Evolutionary conservation across 2,797 vertebrate genomes (phyloP), one percentile per base, ranked within the genome.

Genomic region (Mallotus villosus): DNA sequence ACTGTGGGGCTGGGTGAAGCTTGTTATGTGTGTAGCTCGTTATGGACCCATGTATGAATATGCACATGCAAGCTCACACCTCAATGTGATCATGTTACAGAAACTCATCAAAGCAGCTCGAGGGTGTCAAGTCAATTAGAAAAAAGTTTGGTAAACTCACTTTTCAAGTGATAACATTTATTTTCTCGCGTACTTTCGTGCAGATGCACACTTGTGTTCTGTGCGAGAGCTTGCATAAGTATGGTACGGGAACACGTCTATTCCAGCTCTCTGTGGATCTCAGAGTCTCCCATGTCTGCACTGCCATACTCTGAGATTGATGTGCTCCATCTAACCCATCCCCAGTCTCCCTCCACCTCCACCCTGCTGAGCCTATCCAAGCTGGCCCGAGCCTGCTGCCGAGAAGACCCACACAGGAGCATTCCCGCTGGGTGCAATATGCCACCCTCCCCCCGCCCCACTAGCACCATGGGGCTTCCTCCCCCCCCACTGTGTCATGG

Each of bases 361-460:
- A 73, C 81, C 89, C 86, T 71, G 82, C 86, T 87, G 85, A 72
- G 89, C 77, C 82, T 87, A 88, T 87, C 85, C 85, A 82, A 87
- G 88, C 85, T 67, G 82, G 85, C 87, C 88, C 79, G 82, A 82
- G 83, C 90, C 82, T 82, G 87, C 82, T 64, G 78, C 79, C 67
- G 53, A 68, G 78, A 75, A 66, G 81, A 74, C 79, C 84, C 83
- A 71, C 86, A 76, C 68, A 65, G 78, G 75, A 84, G 86, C 27
- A 3, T 63, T 78, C 91, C 87, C 81, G 86, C 92, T 92, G 91
- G 81, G 86, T 82, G 81, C 90, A 90, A 92, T 92, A 92, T 92
- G 90, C 88, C 90, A 86, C 91, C 81, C 73, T 85, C 86, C 77
- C 70, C 73, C 65, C 80, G 86, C 87, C 71, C 77, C 81, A 87